Evolutionary conservation across 1,140 invertebrate genomes (phyloP).

Genomic region (Sitodiplosis mosellana): DNA sequence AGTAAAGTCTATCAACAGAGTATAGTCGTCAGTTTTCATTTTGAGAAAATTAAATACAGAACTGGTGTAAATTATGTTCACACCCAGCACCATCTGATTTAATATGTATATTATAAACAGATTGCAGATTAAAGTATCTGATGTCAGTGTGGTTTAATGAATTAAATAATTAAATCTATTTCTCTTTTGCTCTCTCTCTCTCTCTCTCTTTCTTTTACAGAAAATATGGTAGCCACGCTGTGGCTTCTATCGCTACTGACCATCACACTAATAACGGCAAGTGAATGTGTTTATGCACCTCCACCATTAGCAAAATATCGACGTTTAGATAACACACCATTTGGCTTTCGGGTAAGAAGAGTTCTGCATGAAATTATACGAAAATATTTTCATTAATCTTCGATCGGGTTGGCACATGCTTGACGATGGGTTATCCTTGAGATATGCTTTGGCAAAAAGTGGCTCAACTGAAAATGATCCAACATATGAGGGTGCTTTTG

Average conservation of each 20-base stretch:
- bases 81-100: too few species aligned
- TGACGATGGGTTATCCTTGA: not conserved
- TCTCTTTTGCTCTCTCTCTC: too few species aligned
- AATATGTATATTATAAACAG: too few species aligned
- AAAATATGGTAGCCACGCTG: slow-evolving; percentile 1
- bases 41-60: too few species aligned
- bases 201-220: not conserved
- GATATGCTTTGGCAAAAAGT: not conserved
- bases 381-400: not conserved
- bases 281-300: slow-evolving; percentile 1
- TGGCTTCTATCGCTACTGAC: not conserved
- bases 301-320: not conserved
- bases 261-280: not conserved
- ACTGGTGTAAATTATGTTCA: too few species aligned
- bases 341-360: not conserved
- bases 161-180: not conserved
- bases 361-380: not conserved
- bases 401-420: not conserved
- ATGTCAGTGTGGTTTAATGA: too few species aligned
- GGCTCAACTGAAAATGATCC: not conserved
- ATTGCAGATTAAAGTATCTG: too few species aligned
- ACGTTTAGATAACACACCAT: not conserved
- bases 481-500: too few species aligned
- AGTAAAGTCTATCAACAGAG: too few species aligned
- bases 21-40: too few species aligned